Percentiles rank a stretch among this genome's conserved stretches.
Evolutionary conservation across 2,888 invertebrate species (phyloP).

Genomic region (Leucophenga montana): DNA sequence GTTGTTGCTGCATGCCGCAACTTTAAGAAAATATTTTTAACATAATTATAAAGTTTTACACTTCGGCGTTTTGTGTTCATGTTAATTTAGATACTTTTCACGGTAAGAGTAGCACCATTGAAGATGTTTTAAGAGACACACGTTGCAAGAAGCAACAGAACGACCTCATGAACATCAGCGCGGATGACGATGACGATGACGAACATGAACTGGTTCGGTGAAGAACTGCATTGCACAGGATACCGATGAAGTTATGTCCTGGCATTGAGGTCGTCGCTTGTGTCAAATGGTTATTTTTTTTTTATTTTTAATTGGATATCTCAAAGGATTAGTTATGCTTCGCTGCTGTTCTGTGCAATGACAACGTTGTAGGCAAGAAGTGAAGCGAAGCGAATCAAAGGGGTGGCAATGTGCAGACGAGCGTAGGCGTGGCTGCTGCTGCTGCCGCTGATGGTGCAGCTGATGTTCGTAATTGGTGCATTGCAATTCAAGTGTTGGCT

Average conservation of each 20-base stretch:
- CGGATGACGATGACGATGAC: neutral
- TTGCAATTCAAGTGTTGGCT: constrained; percentile 63
- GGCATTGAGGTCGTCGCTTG: constrained; percentile 14
- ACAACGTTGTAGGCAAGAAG: neutral
- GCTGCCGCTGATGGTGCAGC: constrained; percentile 29
- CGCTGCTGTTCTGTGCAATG: constrained; percentile 55
- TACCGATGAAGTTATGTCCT: constrained; percentile 15
- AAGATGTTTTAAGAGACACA: neutral
- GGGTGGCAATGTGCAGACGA: too few species aligned
- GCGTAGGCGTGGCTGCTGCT: neutral
- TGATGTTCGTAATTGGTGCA: constrained; percentile 63
- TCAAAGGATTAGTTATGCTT: constrained; percentile 67
- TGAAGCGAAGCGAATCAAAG: neutral
- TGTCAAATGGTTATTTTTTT: constrained; percentile 42
- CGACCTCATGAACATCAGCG: too few species aligned
- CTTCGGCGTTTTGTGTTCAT: constrained; percentile 56
- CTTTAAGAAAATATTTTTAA: constrained; percentile 56
- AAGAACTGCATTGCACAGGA: neutral
- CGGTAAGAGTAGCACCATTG: constrained; percentile 39
- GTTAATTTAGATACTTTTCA: constrained; percentile 67
- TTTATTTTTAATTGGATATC: constrained; percentile 66
- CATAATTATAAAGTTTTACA: constrained; percentile 64
- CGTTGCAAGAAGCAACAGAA: neutral
- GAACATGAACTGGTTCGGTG: constrained; percentile 3
- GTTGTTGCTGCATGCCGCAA: constrained; percentile 27